phyloP scores from a whole-genome alignment of 1,140 invertebrate species.

The Cydia splendana region DNA sequence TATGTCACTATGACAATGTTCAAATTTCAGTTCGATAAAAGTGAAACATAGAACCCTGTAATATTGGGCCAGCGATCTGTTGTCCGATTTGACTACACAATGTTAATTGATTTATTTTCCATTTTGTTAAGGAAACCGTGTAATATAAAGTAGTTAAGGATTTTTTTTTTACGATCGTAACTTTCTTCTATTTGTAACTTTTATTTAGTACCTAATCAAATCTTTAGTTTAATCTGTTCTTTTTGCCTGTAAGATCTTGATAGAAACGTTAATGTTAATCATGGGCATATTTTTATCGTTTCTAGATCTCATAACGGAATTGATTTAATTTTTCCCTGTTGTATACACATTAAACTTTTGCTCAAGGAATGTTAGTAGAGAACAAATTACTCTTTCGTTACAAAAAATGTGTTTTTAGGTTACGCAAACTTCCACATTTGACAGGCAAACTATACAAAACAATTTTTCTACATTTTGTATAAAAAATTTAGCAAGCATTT shows the following conservation, averaged over 20 bases:
- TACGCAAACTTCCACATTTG: slow-evolving; percentile 36
- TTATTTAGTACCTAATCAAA: slow-evolving; percentile 47
- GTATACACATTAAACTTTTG: slow-evolving; percentile 45
- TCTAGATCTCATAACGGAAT: slow-evolving; percentile 51
- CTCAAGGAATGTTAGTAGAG: slow-evolving; percentile 60
- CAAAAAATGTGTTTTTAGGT: slow-evolving; percentile 45
- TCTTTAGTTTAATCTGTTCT: slow-evolving; percentile 51
- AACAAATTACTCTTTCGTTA: slow-evolving; percentile 26
- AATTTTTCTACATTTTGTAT: slow-evolving; percentile 24
- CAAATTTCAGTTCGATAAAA: too few relatives aligned
- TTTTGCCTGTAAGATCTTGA: slow-evolving; percentile 43
- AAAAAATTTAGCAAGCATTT: slow-evolving; percentile 28
- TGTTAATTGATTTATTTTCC: slow-evolving; percentile 23
- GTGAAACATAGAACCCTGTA: too few relatives aligned
- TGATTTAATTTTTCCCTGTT: slow-evolving; percentile 52
- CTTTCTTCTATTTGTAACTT: slow-evolving; percentile 42
- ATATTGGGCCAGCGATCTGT: too few relatives aligned
- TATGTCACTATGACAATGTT: too few relatives aligned
- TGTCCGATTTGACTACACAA: background rate
- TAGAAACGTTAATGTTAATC: slow-evolving; percentile 47
- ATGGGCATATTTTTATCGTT: slow-evolving; percentile 40
- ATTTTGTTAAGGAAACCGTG: slow-evolving; percentile 35
- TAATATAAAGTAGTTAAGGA: slow-evolving; percentile 45
- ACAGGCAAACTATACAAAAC: slow-evolving; percentile 1
- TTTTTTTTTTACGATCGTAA: slow-evolving; percentile 56